Evolutionary conservation across 2,797 vertebrate genomes (phyloP).

Genomic region (Columba guinea): DNA sequence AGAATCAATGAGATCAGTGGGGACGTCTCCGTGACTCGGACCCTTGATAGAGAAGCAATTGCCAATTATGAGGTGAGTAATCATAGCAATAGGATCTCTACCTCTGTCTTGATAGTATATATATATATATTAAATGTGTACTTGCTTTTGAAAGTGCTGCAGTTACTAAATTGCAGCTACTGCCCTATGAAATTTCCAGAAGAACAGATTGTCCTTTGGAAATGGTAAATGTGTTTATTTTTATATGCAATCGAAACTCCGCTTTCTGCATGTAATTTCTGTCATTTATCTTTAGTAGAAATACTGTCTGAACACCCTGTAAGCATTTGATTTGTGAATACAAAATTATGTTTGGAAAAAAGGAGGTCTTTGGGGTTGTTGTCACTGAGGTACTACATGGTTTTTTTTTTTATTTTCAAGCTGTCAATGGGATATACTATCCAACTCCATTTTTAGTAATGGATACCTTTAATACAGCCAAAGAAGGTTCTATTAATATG

Average conservation of each 20-base stretch:
- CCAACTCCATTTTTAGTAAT: neutral
- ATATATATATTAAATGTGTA: neutral
- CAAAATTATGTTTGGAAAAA: neutral
- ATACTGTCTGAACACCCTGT: neutral
- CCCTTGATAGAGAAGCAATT: slow-evolving; percentile 89
- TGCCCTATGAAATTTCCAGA: neutral
- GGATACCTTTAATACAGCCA: neutral
- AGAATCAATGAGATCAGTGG: slow-evolving; percentile 89
- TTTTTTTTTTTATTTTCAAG: neutral
- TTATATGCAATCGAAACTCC: neutral
- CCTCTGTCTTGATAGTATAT: neutral
- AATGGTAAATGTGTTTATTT: neutral
- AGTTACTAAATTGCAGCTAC: neutral
- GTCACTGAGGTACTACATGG: neutral
- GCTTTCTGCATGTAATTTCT: neutral
- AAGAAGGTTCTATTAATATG: neutral
- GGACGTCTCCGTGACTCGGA: slow-evolving; percentile 88
- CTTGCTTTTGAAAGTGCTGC: neutral
- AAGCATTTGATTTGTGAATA: neutral
- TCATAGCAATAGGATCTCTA: neutral
- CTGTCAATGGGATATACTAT: neutral
- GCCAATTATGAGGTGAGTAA: slow-evolving; percentile 88
- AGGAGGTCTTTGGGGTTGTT: neutral
- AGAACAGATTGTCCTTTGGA: neutral
- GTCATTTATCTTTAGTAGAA: neutral